Evolutionary conservation across 64 coral and sea anemone genomes (phyloP), one percentile per base, ranked within the genome.

Genomic region (Stylophora pistillata): DNA sequence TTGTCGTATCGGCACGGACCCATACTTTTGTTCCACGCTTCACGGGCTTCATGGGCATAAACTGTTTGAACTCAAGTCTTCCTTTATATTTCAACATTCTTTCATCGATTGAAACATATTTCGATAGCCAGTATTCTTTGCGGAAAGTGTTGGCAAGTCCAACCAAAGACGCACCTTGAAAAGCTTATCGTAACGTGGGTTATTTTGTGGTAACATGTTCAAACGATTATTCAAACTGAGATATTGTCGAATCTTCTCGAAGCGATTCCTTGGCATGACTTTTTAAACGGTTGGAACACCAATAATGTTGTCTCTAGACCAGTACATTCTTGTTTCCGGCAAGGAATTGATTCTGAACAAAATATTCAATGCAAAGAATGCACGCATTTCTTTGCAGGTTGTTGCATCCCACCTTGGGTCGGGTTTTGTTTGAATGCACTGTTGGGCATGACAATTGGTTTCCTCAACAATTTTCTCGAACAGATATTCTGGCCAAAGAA

Each of bases 1-100:
- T 79, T 5, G 23, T 31, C 17, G 77, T 15, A 79, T 88, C 57
- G 0, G 86, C 86, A 76, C 56, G 15, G 23, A 88, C 59, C 86
- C 86, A 88, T 31, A 88, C 21, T 78, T 88, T 78, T 25, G 61
- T 88, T 77, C 57, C 86, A 17, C 28, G 0, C 31, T 88, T 88
- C 30, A 78, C 59, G 37, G 86, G 74, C 60, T 78, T 88, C 73
- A 64, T 77, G n/a, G 58, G 86, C 74, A 88, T 78, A 61, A 78
- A 88, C 57, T 78, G 86, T 78, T 61, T 78, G 62, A 88, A 88
- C 6, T 73, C 86, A 76, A 88, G 74, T n/a, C 29, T 18, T 60
- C 73, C 86, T 58, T 78, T 88, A 55, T 28, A 88, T 17, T 88
- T 78, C 15, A 88, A 55, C 26, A 88, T 55, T 25, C 26, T 55